Percentiles rank a stretch among this genome's conserved stretches.
Conservation (phyloP, 2,888 invertebrate genomes). For the Euplagia quadripunctaria region DNA sequence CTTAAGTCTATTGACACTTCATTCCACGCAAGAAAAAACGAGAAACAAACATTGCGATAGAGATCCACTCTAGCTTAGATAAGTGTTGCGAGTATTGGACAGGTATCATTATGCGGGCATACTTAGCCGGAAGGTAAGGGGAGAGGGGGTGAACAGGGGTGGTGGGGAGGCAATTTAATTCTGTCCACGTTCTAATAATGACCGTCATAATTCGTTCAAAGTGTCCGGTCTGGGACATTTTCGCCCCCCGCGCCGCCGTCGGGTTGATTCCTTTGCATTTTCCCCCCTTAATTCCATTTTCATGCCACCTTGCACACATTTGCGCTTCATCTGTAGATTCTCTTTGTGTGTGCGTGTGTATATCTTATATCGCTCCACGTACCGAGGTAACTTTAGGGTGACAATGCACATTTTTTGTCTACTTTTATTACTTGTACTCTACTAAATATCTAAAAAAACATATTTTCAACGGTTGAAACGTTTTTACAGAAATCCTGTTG, state of each 20-base stretch:
- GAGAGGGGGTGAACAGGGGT: conserved; percentile 54
- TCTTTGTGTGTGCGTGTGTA: conserved; percentile 56
- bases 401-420: conserved; percentile 20
- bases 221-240: conserved; percentile 88
- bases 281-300: conserved; percentile 85
- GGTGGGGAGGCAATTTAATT: conserved; percentile 87
- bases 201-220: conserved; percentile 89
- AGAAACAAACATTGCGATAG: conserved; percentile 58
- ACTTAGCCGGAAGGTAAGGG: conserved; percentile 81
- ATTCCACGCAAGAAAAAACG: conserved; percentile 48
- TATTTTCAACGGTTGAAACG: neutral
- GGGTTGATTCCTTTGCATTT: conserved; percentile 86
- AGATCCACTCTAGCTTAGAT: conserved; percentile 68
- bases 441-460: neutral
- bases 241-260: conserved; percentile 69
- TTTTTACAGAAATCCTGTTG: neutral
- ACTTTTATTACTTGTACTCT: neutral
- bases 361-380: conserved; percentile 48
- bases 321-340: conserved; percentile 70
- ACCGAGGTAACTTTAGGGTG: conserved; percentile 15
- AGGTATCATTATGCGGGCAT: conserved; percentile 86
- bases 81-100: conserved; percentile 81
- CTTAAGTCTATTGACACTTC: conserved; percentile 49
- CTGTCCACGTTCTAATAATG: conserved; percentile 89
- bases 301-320: conserved; percentile 86